Conservation (phyloP, 2,888 invertebrate species). For the Poecilus cupreus region DNA sequence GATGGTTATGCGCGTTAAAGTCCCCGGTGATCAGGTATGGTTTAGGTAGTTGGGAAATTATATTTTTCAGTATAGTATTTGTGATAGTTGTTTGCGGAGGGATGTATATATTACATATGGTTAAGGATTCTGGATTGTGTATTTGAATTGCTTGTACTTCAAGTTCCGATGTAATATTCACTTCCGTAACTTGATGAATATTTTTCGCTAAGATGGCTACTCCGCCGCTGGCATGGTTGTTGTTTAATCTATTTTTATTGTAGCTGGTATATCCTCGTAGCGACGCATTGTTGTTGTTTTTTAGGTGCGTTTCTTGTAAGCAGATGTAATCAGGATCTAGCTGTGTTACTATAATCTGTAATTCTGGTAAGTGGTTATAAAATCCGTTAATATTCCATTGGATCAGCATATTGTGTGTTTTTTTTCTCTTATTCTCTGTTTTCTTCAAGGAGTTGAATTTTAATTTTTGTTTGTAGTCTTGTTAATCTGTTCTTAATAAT, state of each 20-base stretch:
- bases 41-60: background rate
- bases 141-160: constrained; percentile 55
- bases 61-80: background rate
- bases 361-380: constrained; percentile 44
- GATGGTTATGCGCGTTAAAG: constrained; percentile 14
- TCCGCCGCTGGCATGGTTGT: constrained; percentile 56
- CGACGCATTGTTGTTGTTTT: constrained; percentile 27
- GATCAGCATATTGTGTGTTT: constrained; percentile 44
- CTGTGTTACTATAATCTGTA: constrained; percentile 59
- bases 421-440: background rate
- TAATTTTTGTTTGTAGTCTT: constrained; percentile 43
- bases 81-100: background rate
- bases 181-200: constrained; percentile 8
- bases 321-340: constrained; percentile 55
- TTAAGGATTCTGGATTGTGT: background rate
- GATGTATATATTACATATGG: constrained; percentile 59
- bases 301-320: constrained; percentile 62
- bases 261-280: constrained; percentile 49
- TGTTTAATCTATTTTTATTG: constrained; percentile 42
- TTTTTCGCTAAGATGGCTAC: constrained; percentile 57
- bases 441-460: background rate
- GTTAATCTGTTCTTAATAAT: constrained; percentile 36
- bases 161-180: constrained; percentile 30
- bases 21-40: constrained; percentile 6
- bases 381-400: constrained; percentile 63